A percentile compares a stretch with the other conserved stretches of the same genome.
Evolutionary conservation across 2,888 invertebrate genomes (phyloP).

Genomic region (Nephrotoma flavescens): DNA sequence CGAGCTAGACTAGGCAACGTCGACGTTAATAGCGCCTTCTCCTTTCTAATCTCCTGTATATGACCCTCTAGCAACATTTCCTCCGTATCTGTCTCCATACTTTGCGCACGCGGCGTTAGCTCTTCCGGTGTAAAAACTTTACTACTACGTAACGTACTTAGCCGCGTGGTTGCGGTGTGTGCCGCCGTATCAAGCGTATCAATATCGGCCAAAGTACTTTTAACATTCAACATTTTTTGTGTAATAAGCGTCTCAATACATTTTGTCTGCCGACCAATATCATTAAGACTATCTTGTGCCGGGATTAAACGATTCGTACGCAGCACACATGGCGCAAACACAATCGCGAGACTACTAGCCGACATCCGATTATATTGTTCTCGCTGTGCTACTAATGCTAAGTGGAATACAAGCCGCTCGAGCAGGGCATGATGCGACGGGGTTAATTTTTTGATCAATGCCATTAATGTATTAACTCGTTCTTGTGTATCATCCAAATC

Average conservation of each 20-base stretch:
- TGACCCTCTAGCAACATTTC: slow-evolving; percentile 62
- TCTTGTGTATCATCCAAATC: slow-evolving; percentile 71
- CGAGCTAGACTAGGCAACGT: slow-evolving; percentile 67
- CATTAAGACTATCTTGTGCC: slow-evolving; percentile 81
- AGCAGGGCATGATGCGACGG: slow-evolving; percentile 79
- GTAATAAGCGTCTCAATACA: slow-evolving; percentile 83
- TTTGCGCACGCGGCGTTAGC: slow-evolving; percentile 20
- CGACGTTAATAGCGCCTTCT: slow-evolving; percentile 65
- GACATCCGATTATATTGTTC: slow-evolving; percentile 87
- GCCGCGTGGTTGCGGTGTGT: slow-evolving; percentile 65
- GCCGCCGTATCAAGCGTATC: slow-evolving; percentile 78
- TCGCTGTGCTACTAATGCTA: slow-evolving; percentile 74
- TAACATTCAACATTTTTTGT: slow-evolving; percentile 73
- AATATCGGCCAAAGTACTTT: slow-evolving; percentile 74
- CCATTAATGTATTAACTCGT: slow-evolving; percentile 68
- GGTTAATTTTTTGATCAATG: slow-evolving; percentile 77
- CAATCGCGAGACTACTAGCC: slow-evolving; percentile 77
- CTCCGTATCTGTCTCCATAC: slow-evolving; percentile 44
- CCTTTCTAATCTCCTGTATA: slow-evolving; percentile 67
- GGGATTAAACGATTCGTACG: slow-evolving; percentile 75
- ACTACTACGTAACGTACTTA: slow-evolving; percentile 60
- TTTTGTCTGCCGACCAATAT: slow-evolving; percentile 77
- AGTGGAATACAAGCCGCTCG: slow-evolving; percentile 83
- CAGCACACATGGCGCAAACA: slow-evolving; percentile 88
- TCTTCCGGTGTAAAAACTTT: slow-evolving; percentile 44